Evolutionary conservation across 1,140 invertebrate species (phyloP).

Genomic region (Lucilia sericata): DNA sequence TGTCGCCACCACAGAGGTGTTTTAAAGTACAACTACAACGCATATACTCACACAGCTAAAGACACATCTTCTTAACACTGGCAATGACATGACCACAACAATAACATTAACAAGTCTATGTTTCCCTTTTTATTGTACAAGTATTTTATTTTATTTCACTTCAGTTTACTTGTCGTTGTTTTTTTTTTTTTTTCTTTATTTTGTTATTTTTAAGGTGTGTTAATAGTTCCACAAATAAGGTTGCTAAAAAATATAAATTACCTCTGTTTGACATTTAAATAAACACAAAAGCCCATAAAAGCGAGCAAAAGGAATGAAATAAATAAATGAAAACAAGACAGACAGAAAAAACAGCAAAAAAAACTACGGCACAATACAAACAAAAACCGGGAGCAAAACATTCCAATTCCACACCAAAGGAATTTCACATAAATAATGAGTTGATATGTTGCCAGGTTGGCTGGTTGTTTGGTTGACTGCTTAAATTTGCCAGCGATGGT

Average conservation of each 20-base stretch:
- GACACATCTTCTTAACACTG: not conserved
- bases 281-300: conserved; percentile 22
- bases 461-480: not conserved
- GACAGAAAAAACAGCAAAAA: not conserved
- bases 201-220: conserved; percentile 33
- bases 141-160: not conserved
- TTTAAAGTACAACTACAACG: not conserved
- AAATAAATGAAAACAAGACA: conserved; percentile 14
- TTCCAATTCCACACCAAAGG: not conserved
- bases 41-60: not conserved
- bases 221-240: conserved; percentile 43
- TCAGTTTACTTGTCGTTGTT: not conserved
- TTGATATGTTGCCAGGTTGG: not conserved
- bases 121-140: not conserved
- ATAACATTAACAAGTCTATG: conserved; percentile 36
- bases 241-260: conserved; percentile 42
- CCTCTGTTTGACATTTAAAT: conserved; percentile 41
- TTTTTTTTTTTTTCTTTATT: not conserved
- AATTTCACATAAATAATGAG: conserved; percentile 10
- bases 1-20: no score
- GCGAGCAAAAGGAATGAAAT: not conserved
- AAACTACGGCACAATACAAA: not conserved
- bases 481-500: not conserved
- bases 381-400: not conserved
- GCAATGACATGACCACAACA: conserved; percentile 38